phyloP scores from a whole-genome alignment of 2,113 vertebrate genomes.

The Albula goreensis region DNA sequence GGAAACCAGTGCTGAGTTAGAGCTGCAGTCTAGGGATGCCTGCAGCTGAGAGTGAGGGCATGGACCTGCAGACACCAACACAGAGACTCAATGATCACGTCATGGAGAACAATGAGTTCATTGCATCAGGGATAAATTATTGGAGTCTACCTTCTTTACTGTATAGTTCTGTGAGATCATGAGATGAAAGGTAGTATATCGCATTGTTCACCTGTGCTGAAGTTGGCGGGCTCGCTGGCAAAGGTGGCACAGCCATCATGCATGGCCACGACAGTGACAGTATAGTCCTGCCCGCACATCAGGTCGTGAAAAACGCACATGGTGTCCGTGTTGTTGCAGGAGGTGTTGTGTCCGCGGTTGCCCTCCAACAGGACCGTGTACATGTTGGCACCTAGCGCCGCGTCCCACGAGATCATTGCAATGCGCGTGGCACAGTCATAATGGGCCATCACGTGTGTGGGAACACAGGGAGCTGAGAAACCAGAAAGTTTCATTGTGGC shows the following conservation, averaged over 20 bases:
- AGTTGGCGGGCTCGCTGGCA: constrained; percentile 46
- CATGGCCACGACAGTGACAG: constrained; percentile 57
- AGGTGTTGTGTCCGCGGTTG: constrained; percentile 42
- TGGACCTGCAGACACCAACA: constrained; percentile 52
- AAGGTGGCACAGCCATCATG: constrained; percentile 55
- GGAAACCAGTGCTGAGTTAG: constrained; percentile 56
- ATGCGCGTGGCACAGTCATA: constrained; percentile 58
- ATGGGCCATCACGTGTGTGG: constrained; percentile 44
- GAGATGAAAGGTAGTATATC: background rate
- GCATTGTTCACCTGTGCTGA: constrained; percentile 58
- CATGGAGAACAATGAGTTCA: background rate
- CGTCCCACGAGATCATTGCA: constrained; percentile 61
- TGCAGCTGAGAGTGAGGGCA: constrained; percentile 57
- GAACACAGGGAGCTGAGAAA: constrained; percentile 68
- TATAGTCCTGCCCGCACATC: constrained; percentile 68
- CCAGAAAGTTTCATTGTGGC: background rate
- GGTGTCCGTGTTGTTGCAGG: constrained; percentile 49
- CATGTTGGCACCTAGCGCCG: constrained; percentile 49
- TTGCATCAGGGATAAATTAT: background rate
- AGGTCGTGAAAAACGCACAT: constrained; percentile 54
- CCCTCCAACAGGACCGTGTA: constrained; percentile 59
- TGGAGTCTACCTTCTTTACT: too few species aligned
- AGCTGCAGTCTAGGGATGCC: constrained; percentile 53
- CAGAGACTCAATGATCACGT: background rate
- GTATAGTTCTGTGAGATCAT: too few species aligned